Base-by-base conservation (phyloP, 2,797 vertebrate genomes). In the Siniperca undulata region DNA sequence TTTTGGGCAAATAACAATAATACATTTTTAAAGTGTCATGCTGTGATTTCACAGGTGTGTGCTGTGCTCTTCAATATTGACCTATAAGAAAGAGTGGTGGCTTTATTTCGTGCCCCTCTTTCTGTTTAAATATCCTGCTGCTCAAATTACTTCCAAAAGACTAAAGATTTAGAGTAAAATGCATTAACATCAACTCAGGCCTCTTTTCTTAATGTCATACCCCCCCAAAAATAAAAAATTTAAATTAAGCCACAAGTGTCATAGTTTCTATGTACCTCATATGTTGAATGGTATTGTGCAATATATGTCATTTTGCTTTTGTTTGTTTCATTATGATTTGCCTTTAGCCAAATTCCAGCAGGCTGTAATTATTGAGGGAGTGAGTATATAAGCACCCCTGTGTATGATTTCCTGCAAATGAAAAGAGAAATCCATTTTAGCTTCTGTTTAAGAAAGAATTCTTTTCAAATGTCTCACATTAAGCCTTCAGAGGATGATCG, bases 301-400 rank as follows among this genome's bases (percentile, higher is more conserved):
- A 85, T 83, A 85, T 86, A 87, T 76, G 72, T 81, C 89, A 85
- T 90, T 93, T 93, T 79, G 81, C 67, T 93, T 94, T 85, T 87
- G 83, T 93, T 92, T 94, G 89, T 89, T 92, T 93, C 78, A 82
- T 83, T 86, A 80, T 81, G 69, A 83, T 87, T 89, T 86, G 82
- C 86, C 85, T 85, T 85, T 74, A 93, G 88, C 83, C 89, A 92
- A 88, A 93, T 90, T 91, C 79, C 88, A 89, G 70, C 85, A 91
- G 82, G 69, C 70, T 88, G 77, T 87, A 86, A 92, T 92, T 88
- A 80, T 89, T 87, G 77, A 52, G 20, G 66, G 80, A 88, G 65
- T 80, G 78, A 89, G 91, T 78, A 83, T 70, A 77, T 84, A 75
- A 82, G 70, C 79, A 85, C 46, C 55, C 66, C 65, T 83, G 61